Percentiles rank a stretch among this genome's conserved stretches.
phyloP scores from a whole-genome alignment of 1,140 invertebrate genomes.

The Theocolax elegans region DNA sequence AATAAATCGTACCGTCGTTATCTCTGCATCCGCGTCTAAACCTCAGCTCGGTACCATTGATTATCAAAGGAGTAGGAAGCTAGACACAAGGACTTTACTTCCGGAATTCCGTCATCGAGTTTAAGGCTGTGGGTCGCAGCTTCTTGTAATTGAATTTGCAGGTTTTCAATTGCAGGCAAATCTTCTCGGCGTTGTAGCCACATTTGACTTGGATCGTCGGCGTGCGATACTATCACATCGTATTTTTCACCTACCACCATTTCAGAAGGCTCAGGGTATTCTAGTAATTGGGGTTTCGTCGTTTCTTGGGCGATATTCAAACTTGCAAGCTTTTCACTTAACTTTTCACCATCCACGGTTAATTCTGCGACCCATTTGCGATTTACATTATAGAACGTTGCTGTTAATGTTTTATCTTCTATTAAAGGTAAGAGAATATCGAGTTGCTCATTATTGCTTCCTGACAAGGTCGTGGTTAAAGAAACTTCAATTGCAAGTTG shows the following conservation, averaged over 20 bases:
- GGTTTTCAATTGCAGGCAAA: slow-evolving; percentile 33
- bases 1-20: slow-evolving; percentile 81
- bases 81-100: slow-evolving; percentile 75
- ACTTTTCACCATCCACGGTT: slow-evolving; percentile 48
- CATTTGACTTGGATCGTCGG: slow-evolving; percentile 57
- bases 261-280: not conserved
- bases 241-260: slow-evolving; percentile 49
- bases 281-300: not conserved
- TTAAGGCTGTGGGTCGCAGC: slow-evolving; percentile 60
- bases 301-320: slow-evolving; percentile 25
- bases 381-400: slow-evolving; percentile 55
- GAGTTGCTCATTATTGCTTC: slow-evolving; percentile 55
- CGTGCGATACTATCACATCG: slow-evolving; percentile 51
- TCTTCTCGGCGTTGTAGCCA: slow-evolving; percentile 55
- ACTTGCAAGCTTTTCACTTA: slow-evolving; percentile 50
- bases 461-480: slow-evolving; percentile 53
- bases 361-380: slow-evolving; percentile 59
- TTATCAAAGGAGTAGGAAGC: slow-evolving; percentile 80
- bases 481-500: slow-evolving; percentile 68
- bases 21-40: slow-evolving; percentile 78
- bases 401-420: slow-evolving; percentile 48
- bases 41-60: slow-evolving; percentile 82
- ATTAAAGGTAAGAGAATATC: slow-evolving; percentile 48
- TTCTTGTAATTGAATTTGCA: slow-evolving; percentile 71
- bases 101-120: slow-evolving; percentile 56